Percentiles rank a stretch among this genome's conserved stretches.
phyloP scores from a whole-genome alignment of 2,888 invertebrate genomes.

The Harpalus rufipes region DNA sequence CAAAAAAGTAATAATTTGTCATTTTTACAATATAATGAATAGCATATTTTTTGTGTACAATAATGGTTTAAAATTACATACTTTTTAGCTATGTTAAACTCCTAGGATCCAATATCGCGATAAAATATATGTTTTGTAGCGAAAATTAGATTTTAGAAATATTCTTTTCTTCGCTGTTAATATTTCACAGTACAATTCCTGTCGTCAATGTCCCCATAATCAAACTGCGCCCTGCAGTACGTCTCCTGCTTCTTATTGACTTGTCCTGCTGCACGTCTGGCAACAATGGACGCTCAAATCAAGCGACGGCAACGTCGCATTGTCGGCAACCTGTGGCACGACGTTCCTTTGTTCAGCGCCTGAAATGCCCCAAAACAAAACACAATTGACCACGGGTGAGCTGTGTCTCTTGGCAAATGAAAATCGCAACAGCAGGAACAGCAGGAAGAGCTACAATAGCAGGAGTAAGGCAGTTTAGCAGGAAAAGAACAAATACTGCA shows the following conservation, averaged over 20 bases:
- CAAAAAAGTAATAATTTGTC: not conserved
- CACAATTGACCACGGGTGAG: slow-evolving; percentile 44
- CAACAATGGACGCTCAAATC: slow-evolving; percentile 2
- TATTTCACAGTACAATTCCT: too few relatives aligned
- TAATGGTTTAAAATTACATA: too few relatives aligned
- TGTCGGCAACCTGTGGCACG: slow-evolving; percentile 50
- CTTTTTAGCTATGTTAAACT: too few relatives aligned
- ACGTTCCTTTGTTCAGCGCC: not conserved
- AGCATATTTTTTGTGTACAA: too few relatives aligned
- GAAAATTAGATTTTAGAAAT: too few relatives aligned
- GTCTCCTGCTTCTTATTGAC: not conserved
- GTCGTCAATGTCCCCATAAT: too few relatives aligned
- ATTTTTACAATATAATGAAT: not conserved
- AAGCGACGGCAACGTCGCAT: slow-evolving; percentile 14
- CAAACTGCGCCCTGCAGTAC: too few relatives aligned
- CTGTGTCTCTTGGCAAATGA: slow-evolving; percentile 15
- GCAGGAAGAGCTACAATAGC: not conserved
- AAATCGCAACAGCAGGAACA: slow-evolving; percentile 9
- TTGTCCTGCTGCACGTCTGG: not conserved
- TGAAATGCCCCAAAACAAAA: slow-evolving; percentile 42
- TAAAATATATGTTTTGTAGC: too few relatives aligned
- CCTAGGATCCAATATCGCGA: too few relatives aligned
- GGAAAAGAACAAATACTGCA: not conserved
- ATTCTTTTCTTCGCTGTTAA: too few relatives aligned
- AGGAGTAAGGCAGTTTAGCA: not conserved